Percentiles rank a stretch among this genome's conserved stretches.
These are phyloP conservation scores for Danaus plexippus DNA, from an alignment of 1,140 invertebrate species.

Conservation along the genomic window DNA sequence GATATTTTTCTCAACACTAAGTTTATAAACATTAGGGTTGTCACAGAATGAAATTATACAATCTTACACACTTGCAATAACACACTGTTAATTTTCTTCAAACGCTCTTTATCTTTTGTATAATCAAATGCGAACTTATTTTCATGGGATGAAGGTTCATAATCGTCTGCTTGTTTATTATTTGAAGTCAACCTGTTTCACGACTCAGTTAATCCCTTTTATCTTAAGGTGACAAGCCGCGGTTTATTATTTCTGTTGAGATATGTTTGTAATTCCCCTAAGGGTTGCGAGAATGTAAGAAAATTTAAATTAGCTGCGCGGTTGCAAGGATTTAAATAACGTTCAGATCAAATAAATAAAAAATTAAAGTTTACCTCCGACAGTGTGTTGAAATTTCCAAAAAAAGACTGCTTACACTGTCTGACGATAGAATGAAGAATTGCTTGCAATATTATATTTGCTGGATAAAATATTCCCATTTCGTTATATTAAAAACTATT, in stretches of 20 bases:
- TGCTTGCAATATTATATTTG: too few species aligned
- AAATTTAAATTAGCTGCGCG: too few species aligned
- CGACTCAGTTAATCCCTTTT: constrained; percentile 62
- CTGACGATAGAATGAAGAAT: too few species aligned
- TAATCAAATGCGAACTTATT: constrained; percentile 20
- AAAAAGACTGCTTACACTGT: neutral
- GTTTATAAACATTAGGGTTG: constrained; percentile 46
- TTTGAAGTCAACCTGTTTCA: constrained; percentile 56
- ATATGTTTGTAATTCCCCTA: constrained; percentile 49
- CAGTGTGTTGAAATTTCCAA: neutral
- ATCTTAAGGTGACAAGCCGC: constrained; percentile 64
- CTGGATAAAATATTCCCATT: too few species aligned
- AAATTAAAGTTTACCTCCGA: too few species aligned
- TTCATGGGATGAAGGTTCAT: constrained; percentile 5
- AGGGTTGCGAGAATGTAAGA: constrained; percentile 22
- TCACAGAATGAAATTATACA: constrained; percentile 67
- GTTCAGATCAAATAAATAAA: too few species aligned
- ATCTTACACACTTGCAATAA: constrained; percentile 62
- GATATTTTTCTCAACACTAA: constrained; percentile 34
- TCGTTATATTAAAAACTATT: too few species aligned
- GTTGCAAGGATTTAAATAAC: too few species aligned
- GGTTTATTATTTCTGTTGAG: constrained; percentile 66
- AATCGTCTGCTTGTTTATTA: constrained; percentile 9
- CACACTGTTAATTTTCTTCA: constrained; percentile 58
- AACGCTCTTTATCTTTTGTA: constrained; percentile 27